Evolutionary conservation across 2,113 vertebrate genomes (phyloP).

Genomic region (Triplophysa siluroides): DNA sequence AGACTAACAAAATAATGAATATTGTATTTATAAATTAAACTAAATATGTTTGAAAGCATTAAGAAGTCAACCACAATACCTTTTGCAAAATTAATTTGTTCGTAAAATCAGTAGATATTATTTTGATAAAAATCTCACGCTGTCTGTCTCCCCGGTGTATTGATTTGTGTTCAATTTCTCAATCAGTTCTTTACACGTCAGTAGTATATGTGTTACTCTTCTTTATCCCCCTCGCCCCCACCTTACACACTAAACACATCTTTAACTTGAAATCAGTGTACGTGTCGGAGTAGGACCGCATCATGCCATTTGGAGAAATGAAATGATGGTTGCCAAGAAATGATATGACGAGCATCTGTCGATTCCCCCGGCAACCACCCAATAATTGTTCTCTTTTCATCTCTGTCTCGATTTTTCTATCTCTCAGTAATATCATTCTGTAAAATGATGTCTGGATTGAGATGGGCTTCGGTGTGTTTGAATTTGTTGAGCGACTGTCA

Average conservation of each 20-base stretch:
- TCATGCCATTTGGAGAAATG: slow-evolving; percentile 3
- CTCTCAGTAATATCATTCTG: slow-evolving; percentile 19
- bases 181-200: slow-evolving; percentile 4
- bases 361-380: slow-evolving; percentile 8
- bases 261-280: slow-evolving; percentile 27
- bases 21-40: too few relatives aligned
- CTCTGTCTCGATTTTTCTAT: slow-evolving; percentile 19
- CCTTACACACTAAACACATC: slow-evolving; percentile 30
- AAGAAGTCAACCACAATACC: background rate
- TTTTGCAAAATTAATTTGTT: background rate
- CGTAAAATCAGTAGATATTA: background rate
- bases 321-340: slow-evolving; percentile 28
- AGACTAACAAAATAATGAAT: too few relatives aligned
- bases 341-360: slow-evolving; percentile 38
- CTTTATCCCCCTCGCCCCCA: slow-evolving; percentile 1
- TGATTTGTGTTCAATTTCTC: slow-evolving; percentile 23
- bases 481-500: slow-evolving; percentile 25
- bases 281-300: background rate
- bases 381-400: slow-evolving; percentile 31
- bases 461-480: slow-evolving; percentile 25
- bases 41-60: too few relatives aligned
- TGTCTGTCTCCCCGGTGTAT: slow-evolving; percentile 16
- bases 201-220: background rate
- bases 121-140: background rate
- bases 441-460: slow-evolving; percentile 7